phyloP scores from a whole-genome alignment of 2,113 vertebrate species.

The Numida meleagris region DNA sequence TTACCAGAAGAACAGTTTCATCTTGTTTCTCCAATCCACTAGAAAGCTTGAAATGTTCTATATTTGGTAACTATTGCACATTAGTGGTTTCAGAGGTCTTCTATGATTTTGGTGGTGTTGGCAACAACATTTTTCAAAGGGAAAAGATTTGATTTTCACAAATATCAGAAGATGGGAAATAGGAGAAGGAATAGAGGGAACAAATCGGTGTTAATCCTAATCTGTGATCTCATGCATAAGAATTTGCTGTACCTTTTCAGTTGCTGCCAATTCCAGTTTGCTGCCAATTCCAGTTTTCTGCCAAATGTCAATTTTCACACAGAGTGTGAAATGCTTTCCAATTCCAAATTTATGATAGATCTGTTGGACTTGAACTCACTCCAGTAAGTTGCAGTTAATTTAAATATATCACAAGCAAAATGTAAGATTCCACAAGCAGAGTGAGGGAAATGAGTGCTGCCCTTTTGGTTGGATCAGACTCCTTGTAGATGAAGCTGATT shows the following conservation, averaged over 20 bases:
- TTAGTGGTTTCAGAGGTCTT: not conserved
- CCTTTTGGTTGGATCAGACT: not conserved
- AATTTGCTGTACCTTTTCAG: not conserved
- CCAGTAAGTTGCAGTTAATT: not conserved
- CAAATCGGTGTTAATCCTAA: not conserved
- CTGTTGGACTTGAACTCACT: not conserved
- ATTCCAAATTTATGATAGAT: not conserved
- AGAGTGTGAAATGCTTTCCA: not conserved
- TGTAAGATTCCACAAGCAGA: not conserved
- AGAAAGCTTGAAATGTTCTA: not conserved
- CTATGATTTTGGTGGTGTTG: not conserved
- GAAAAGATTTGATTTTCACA: not conserved
- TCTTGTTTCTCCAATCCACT: not conserved
- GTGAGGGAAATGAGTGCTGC: not conserved
- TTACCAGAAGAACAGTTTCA: not conserved
- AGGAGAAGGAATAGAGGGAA: not conserved
- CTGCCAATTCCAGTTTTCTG: not conserved
- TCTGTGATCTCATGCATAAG: not conserved
- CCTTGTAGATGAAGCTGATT: not conserved
- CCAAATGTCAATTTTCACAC: not conserved
- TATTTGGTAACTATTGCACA: not conserved
- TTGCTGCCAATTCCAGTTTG: not conserved
- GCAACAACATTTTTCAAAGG: not conserved
- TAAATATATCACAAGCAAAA: not conserved
- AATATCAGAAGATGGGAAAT: not conserved